Conservation (phyloP, 1,140 invertebrate species). For the Odontomachus brunneus region DNA sequence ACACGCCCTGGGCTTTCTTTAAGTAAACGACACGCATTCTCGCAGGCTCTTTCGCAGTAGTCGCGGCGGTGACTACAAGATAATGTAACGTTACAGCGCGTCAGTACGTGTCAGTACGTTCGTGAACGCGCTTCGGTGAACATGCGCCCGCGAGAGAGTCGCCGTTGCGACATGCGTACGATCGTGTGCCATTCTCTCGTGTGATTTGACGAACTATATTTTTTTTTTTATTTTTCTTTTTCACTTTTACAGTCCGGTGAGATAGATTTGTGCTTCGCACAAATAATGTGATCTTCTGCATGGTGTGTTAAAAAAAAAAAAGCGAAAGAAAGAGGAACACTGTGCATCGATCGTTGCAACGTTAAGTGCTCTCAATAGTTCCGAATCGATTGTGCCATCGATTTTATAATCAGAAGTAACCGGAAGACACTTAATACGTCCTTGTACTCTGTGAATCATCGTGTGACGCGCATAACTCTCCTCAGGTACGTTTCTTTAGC, state of each 20-base stretch:
- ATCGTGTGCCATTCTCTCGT: neutral
- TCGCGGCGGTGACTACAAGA: slow-evolving; percentile 62
- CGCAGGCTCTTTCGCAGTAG: slow-evolving; percentile 63
- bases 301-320: no score
- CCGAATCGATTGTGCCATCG: neutral
- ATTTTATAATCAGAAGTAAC: neutral
- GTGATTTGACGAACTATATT: neutral
- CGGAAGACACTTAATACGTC: neutral
- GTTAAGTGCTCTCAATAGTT: no score
- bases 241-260: no score
- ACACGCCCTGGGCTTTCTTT: slow-evolving; percentile 17
- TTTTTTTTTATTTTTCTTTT: neutral
- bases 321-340: no score
- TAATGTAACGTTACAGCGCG: slow-evolving; percentile 75
- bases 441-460: neutral
- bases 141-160: slow-evolving; percentile 19
- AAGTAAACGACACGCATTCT: slow-evolving; percentile 72
- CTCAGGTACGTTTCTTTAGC: no score
- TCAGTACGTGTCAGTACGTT: slow-evolving; percentile 63
- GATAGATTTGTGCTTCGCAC: no score
- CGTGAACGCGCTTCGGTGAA: slow-evolving; percentile 60
- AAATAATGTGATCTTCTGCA: no score
- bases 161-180: neutral
- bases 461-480: neutral
- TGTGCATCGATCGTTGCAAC: no score